phyloP scores from a whole-genome alignment of 2,113 vertebrate species.

The Marcusenius ussheri region DNA sequence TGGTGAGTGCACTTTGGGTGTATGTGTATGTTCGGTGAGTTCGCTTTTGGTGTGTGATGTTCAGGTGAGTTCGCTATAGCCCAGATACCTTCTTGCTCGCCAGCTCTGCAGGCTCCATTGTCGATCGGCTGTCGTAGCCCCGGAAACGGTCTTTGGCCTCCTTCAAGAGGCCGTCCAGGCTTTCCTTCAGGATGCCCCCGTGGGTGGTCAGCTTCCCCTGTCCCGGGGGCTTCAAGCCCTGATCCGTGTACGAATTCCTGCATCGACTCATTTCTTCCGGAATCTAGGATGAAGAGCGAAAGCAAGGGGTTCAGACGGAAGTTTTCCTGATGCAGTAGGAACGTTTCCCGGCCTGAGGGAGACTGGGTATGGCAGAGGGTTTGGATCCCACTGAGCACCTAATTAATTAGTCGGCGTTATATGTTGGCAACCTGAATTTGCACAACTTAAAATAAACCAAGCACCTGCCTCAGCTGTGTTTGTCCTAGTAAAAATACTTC shows the following conservation, averaged over 20 bases:
- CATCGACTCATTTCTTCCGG: slow-evolving; percentile 84
- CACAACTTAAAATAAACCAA: neutral
- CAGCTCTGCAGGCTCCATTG: slow-evolving; percentile 72
- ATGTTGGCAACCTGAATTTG: neutral
- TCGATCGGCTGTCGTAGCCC: slow-evolving; percentile 83
- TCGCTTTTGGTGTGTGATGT: neutral
- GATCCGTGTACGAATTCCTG: slow-evolving; percentile 80
- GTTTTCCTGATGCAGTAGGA: neutral
- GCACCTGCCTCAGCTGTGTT: neutral
- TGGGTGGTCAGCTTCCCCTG: slow-evolving; percentile 74
- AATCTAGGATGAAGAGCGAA: slow-evolving; percentile 60
- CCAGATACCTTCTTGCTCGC: slow-evolving; percentile 81
- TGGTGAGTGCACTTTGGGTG: neutral
- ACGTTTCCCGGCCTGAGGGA: neutral
- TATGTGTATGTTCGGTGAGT: neutral
- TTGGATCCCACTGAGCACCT: neutral
- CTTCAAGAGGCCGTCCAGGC: slow-evolving; percentile 81
- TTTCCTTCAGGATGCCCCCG: slow-evolving; percentile 59
- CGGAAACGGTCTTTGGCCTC: slow-evolving; percentile 93
- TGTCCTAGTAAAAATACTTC: neutral
- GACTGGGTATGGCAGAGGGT: neutral
- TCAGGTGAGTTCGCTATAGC: neutral
- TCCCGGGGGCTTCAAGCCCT: slow-evolving; percentile 68
- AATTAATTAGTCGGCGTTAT: neutral
- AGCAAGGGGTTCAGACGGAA: neutral